A percentile compares a stretch with the other conserved stretches of the same genome.
Evolutionary conservation across 2,888 invertebrate species (phyloP).

Genomic region (Herminia tarsipennalis): DNA sequence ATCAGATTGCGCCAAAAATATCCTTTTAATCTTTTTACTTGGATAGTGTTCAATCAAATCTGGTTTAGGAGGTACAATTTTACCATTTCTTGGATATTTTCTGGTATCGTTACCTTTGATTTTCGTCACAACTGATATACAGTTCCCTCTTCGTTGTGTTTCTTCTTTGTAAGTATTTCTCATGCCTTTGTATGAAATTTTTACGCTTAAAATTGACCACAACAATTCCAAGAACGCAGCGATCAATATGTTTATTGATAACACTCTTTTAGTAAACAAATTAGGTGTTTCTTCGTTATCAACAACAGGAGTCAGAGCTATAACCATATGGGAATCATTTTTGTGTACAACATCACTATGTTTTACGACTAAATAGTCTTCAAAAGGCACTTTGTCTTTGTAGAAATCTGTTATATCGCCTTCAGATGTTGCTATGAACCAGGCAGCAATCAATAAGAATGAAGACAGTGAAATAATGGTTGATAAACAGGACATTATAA

Average conservation of each 20-base stretch:
- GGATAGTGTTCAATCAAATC: constrained; percentile 85
- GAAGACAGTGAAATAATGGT: constrained; percentile 77
- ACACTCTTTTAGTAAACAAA: constrained; percentile 73
- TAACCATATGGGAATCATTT: constrained; percentile 73
- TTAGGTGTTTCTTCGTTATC: constrained; percentile 55
- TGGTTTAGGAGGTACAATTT: constrained; percentile 75
- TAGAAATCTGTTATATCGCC: constrained; percentile 71
- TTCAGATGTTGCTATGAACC: constrained; percentile 71
- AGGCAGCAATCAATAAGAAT: constrained; percentile 71
- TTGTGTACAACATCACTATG: constrained; percentile 64
- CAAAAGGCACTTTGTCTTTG: constrained; percentile 72
- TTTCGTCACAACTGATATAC: constrained; percentile 82
- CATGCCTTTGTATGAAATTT: constrained; percentile 87
- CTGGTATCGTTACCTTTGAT: constrained; percentile 82
- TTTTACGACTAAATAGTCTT: constrained; percentile 69
- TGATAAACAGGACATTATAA: constrained; percentile 83
- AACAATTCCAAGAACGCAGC: constrained; percentile 84
- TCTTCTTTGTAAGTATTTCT: constrained; percentile 86
- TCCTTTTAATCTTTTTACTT: constrained; percentile 81
- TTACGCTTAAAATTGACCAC: constrained; percentile 87
- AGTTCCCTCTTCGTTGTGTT: constrained; percentile 75
- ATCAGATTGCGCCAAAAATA: constrained; percentile 76
- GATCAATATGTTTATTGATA: constrained; percentile 86
- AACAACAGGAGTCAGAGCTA: constrained; percentile 55
- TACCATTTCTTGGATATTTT: constrained; percentile 70